Percentiles rank a stretch among this genome's conserved stretches.
These are phyloP conservation scores for Ischnura elegans DNA, from an alignment of 2,888 invertebrate species.

Conservation along the genomic window DNA sequence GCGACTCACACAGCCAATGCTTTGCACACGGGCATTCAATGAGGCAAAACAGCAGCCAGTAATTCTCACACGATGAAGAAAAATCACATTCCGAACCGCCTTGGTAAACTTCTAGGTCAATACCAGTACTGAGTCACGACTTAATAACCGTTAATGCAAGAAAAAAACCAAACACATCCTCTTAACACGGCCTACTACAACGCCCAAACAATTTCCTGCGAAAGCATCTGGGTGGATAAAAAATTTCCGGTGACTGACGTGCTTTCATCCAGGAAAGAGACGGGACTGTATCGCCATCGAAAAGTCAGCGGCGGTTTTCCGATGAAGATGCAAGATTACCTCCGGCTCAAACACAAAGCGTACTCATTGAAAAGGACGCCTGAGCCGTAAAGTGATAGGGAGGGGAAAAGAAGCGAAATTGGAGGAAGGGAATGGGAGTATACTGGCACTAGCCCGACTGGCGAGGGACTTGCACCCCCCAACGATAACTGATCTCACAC, in stretches of 20 bases:
- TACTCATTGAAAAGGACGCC: not conserved
- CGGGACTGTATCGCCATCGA: slow-evolving; percentile 42
- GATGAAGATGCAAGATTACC: slow-evolving; percentile 14
- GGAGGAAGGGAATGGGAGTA: not conserved
- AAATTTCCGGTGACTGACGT: not conserved
- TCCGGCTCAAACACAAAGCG: not conserved
- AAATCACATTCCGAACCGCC: not conserved
- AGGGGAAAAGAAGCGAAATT: not conserved
- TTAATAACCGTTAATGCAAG: not conserved
- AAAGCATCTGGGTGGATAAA: not conserved
- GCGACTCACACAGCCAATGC: not conserved
- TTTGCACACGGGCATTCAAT: not conserved
- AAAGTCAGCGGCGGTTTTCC: slow-evolving; percentile 69
- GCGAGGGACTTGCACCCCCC: not conserved
- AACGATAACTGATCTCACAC: slow-evolving; percentile 56
- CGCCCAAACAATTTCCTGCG: not conserved
- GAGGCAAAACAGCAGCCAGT: not conserved
- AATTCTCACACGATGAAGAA: not conserved
- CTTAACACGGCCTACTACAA: not conserved
- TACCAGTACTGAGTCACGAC: not conserved
- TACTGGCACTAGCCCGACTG: not conserved
- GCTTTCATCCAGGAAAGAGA: not conserved
- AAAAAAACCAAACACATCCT: not conserved
- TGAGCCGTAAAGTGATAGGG: not conserved
- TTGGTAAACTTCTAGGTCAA: slow-evolving; percentile 26